Evolutionary conservation across 2,113 vertebrate species (phyloP).

Genomic region (Cyanocitta stelleri): DNA sequence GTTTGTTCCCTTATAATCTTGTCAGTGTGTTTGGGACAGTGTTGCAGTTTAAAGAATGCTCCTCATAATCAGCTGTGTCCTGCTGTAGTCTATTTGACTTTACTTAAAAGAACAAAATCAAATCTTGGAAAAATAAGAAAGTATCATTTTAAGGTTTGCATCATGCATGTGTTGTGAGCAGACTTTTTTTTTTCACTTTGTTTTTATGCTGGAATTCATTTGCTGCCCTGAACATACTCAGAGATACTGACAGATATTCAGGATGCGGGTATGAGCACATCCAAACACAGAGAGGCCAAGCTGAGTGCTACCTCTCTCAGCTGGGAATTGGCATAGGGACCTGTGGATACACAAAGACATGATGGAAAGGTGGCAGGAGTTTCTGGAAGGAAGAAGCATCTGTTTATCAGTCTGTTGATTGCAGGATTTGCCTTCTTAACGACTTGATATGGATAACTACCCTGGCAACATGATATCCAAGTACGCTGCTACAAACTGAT

Average conservation of each 20-base stretch:
- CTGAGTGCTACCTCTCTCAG: neutral
- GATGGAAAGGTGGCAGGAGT: neutral
- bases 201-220: neutral
- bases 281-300: neutral
- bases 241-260: neutral
- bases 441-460: neutral
- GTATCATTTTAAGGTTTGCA: neutral
- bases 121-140: neutral
- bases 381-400: neutral
- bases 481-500: neutral
- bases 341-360: neutral
- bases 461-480: neutral
- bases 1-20: neutral
- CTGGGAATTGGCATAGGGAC: neutral
- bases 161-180: neutral
- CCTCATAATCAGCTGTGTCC: neutral
- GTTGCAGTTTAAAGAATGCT: neutral
- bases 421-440: neutral
- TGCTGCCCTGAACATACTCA: neutral
- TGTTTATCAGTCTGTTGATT: neutral
- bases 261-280: neutral
- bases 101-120: neutral
- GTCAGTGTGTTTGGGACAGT: neutral
- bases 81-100: neutral
- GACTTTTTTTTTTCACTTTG: neutral